These are phyloP conservation scores for Agonopterix subpropinquella DNA, from an alignment of 2,888 invertebrate genomes.

Conservation along the genomic window DNA sequence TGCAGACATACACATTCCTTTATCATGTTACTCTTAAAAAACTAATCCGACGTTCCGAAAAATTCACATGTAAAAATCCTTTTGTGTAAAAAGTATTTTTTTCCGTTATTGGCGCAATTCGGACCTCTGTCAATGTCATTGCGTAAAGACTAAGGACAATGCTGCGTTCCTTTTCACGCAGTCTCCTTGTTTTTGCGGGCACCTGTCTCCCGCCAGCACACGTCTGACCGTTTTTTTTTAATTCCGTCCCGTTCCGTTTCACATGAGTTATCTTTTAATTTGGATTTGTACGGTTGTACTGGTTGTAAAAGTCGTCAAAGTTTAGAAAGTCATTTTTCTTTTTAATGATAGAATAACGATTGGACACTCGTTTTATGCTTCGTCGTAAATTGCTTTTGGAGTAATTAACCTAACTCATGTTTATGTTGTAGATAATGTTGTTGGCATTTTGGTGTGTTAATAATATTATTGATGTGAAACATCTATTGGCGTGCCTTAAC, in stretches of 20 bases:
- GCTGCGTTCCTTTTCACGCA: slow-evolving; percentile 22
- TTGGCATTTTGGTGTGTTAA: no score
- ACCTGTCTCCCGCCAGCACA: slow-evolving; percentile 25
- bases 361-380: slow-evolving; percentile 1
- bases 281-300: neutral
- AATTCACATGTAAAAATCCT: slow-evolving; percentile 1
- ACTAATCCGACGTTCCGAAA: slow-evolving; percentile 1
- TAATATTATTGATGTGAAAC: no score
- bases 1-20: neutral
- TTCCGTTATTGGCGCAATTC: slow-evolving; percentile 22
- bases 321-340: no score
- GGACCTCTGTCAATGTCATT: slow-evolving; percentile 36
- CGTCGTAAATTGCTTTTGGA: no score
- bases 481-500: no score
- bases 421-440: no score
- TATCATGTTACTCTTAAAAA: neutral
- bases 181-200: slow-evolving; percentile 25
- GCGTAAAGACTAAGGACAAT: slow-evolving; percentile 13
- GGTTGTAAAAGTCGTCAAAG: no score
- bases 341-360: no score
- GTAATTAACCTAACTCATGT: no score
- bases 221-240: slow-evolving; percentile 25
- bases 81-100: slow-evolving; percentile 20
- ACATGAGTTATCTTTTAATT: slow-evolving; percentile 5
- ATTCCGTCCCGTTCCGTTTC: slow-evolving; percentile 21